phyloP scores from a whole-genome alignment of 2,888 invertebrate genomes.

The Archips xylosteana region DNA sequence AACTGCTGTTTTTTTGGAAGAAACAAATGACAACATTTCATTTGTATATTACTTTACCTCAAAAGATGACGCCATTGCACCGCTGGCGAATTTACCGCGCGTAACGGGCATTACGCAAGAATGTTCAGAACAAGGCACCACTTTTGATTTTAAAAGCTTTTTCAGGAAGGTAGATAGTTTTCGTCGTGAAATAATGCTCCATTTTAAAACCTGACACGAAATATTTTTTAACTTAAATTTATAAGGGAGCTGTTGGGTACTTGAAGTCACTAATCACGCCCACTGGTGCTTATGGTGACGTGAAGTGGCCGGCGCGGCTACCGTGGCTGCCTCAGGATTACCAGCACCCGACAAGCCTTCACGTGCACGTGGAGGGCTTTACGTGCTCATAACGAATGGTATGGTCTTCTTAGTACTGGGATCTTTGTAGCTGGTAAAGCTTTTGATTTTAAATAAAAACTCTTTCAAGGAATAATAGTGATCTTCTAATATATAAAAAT shows the following conservation, averaged over 20 bases:
- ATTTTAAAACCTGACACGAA: not conserved
- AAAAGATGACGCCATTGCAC: not conserved
- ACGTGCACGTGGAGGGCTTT: conserved; percentile 37
- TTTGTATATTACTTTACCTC: conserved; percentile 2
- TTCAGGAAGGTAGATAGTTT: not conserved
- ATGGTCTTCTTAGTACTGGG: conserved; percentile 13
- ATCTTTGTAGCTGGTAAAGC: too few species aligned
- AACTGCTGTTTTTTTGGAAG: conserved; percentile 1
- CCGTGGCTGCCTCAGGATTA: conserved; percentile 23
- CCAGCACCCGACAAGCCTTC: conserved; percentile 30
- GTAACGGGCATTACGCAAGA: not conserved
- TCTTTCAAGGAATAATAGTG: too few species aligned
- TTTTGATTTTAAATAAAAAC: not conserved
- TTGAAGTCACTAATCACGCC: conserved; percentile 37
- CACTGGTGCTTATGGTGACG: conserved; percentile 27
- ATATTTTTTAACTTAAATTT: not conserved
- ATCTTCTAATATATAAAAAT: too few species aligned
- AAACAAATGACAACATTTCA: conserved; percentile 7
- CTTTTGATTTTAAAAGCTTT: not conserved
- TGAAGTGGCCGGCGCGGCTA: conserved; percentile 32
- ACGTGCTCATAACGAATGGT: conserved; percentile 37
- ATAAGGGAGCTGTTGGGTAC: conserved; percentile 9
- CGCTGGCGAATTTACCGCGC: not conserved
- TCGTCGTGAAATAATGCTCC: not conserved
- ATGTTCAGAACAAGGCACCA: not conserved